These are phyloP conservation scores for Elegia similella DNA, from an alignment of 2,888 invertebrate genomes.

Conservation along the genomic window DNA sequence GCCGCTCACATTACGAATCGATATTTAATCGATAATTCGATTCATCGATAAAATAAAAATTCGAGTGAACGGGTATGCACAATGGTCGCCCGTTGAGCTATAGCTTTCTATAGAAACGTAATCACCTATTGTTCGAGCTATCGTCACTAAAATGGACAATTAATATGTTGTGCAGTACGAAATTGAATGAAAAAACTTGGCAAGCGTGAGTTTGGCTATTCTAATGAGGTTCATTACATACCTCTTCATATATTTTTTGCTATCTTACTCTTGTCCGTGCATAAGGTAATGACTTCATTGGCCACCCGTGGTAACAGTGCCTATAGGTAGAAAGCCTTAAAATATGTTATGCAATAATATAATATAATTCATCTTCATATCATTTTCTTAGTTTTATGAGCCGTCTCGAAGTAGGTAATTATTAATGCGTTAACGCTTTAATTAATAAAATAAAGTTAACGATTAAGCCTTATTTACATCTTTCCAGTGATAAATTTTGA, in stretches of 20 bases:
- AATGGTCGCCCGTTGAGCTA: constrained; percentile 70
- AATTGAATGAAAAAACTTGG: constrained; percentile 6
- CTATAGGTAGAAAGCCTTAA: too few species aligned
- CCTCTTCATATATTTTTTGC: neutral
- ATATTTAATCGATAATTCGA: constrained; percentile 65
- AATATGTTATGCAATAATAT: too few species aligned
- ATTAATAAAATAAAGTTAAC: neutral
- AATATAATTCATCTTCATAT: too few species aligned
- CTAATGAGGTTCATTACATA: neutral
- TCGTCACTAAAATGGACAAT: constrained; percentile 60
- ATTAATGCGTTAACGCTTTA: neutral
- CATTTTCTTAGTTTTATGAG: too few species aligned
- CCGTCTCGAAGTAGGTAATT: too few species aligned
- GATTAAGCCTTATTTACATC: neutral
- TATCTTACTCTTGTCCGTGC: too few species aligned
- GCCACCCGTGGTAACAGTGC: too few species aligned
- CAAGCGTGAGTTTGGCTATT: neutral
- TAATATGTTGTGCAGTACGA: constrained; percentile 41
- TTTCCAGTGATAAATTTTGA: constrained; percentile 3
- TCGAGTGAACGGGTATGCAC: constrained; percentile 59
- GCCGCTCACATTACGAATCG: constrained; percentile 53
- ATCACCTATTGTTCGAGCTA: constrained; percentile 75
- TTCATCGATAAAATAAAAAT: constrained; percentile 53
- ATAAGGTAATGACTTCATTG: too few species aligned
- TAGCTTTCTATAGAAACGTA: constrained; percentile 68